Evolutionary conservation across 2,888 invertebrate species (phyloP), one percentile per base, ranked within the genome.

Genomic region (Flexamia atlantica): DNA sequence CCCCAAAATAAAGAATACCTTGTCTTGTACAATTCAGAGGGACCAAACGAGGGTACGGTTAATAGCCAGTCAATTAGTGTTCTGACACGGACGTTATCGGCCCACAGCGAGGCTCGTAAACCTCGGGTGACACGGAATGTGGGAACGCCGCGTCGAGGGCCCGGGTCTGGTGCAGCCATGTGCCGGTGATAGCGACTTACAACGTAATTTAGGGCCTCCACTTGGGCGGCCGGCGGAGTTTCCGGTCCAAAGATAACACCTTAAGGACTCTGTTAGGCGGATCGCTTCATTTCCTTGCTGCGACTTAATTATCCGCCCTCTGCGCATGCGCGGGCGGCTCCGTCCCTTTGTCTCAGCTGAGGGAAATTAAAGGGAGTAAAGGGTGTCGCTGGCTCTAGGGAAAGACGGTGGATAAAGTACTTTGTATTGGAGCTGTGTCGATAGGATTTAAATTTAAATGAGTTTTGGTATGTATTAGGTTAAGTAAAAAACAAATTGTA

Each of bases 241-340:
- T 79, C 79, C 79, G 79, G 79, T 79, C 79, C 79, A 79, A 79
- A 79, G 79, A 79, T 79, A 79, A 79, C 79, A 79, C 79, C 79
- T 79, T 79, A 57, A 79, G 79, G 57, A 32, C 79, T 57, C 57
- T 57, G 74, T 76, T 76, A 50, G 79, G 53, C 57, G 57, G 57
- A 57, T 57, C 79, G 79, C 79, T 57, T 79, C 79, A 79, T 79
- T 79, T 79, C 79, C 79, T 57, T 76, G 50, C 36, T 79, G 79
- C 79, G 32, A 79, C 79, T 79, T 79, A 79, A 79, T 76, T 79
- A 79, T 79, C 79, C 79, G 79, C 32, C 79, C 42, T 36, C 28
- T 40, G 10, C 32, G 72, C 2, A 20, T 3, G 68, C 64, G 68
- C 7, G 68, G 32, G 30, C 30, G 36, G 32, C 68, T 5, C 30